Percentiles rank a stretch among this genome's conserved stretches.
phyloP scores from a whole-genome alignment of 2,888 invertebrate species.

The Apocheima hispidaria region DNA sequence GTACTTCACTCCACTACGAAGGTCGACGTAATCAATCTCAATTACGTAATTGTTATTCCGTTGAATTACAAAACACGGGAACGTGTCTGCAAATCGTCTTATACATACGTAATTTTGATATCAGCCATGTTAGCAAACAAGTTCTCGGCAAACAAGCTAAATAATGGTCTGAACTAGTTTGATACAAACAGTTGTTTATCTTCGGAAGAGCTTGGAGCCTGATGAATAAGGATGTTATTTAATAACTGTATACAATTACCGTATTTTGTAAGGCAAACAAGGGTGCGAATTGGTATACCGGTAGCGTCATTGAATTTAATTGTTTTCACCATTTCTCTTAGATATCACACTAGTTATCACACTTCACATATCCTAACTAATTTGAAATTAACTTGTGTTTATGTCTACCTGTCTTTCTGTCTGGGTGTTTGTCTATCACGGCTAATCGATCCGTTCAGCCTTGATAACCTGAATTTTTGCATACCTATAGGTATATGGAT shows the following conservation, averaged over 20 bases:
- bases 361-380: no score
- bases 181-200: slow-evolving; percentile 39
- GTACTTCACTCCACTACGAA: slow-evolving; percentile 42
- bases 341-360: no score
- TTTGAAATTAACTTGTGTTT: no score
- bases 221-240: slow-evolving; percentile 44
- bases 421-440: no score
- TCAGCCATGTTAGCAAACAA: slow-evolving; percentile 26
- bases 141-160: slow-evolving; percentile 35
- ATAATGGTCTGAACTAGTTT: slow-evolving; percentile 31
- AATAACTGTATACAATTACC: slow-evolving; percentile 40
- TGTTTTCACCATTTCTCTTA: slow-evolving; percentile 20
- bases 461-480: no score
- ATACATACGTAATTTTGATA: slow-evolving; percentile 7
- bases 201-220: slow-evolving; percentile 29
- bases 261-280: slow-evolving; percentile 37
- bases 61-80: slow-evolving; percentile 9
- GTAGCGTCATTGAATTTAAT: slow-evolving; percentile 11
- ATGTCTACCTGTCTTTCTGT: no score
- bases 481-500: no score
- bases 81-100: slow-evolving; percentile 1
- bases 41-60: slow-evolving; percentile 60
- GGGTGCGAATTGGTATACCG: slow-evolving; percentile 30
- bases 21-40: slow-evolving; percentile 65
- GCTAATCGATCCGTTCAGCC: no score